Evolutionary conservation across 2,888 invertebrate species (phyloP), one percentile per base, ranked within the genome.

Genomic region (Parascotia fuliginaria): DNA sequence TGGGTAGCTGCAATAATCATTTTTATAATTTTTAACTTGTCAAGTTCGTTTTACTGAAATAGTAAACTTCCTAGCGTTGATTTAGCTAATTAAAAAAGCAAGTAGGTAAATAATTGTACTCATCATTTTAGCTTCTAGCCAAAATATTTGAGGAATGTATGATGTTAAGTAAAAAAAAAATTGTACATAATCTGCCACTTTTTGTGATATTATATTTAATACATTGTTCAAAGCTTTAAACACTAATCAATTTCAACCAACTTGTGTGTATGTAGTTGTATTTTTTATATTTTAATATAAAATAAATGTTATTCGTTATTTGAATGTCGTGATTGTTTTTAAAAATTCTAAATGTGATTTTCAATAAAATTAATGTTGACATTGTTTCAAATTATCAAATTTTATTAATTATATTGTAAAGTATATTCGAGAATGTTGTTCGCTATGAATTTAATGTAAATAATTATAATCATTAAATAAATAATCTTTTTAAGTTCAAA

Each of bases 371-470:
- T 36, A 15, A 12, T 9, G 24, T 34, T 16, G 13, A 9, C 22
- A 19, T 42, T 11, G 6, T 37, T 37, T 31, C 13, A 37, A 44
- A 14, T 37, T 31, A 29, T 28, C 14, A 28, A 28, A 24, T 37
- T 1, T 36, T 12, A 19, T 27, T 29, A 38, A 40, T 16, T 32
- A 5, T 32, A 31, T 22, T 9, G 9, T 42, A 33, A 33, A 62
- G 51, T 58, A 52, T 67, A 54, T 54, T 53, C 43, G 50, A 49
- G 39, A 55, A 55, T 53, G 42, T 62, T 55, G 55, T 60, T 71
- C 55, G 63, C 66, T 70, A 56, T 65, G 60, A 66, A 67, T 65
- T 69, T 60, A 68, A 56, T 73, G 70, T 70, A 73, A 66, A 75
- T 75, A 74, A 59, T 50, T 61, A 54, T 54, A 43, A 58, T 54